Percentiles rank a stretch among this genome's conserved stretches.
Conservation (phyloP, 2,888 invertebrate species). For the Lasioglossum malachurum region DNA sequence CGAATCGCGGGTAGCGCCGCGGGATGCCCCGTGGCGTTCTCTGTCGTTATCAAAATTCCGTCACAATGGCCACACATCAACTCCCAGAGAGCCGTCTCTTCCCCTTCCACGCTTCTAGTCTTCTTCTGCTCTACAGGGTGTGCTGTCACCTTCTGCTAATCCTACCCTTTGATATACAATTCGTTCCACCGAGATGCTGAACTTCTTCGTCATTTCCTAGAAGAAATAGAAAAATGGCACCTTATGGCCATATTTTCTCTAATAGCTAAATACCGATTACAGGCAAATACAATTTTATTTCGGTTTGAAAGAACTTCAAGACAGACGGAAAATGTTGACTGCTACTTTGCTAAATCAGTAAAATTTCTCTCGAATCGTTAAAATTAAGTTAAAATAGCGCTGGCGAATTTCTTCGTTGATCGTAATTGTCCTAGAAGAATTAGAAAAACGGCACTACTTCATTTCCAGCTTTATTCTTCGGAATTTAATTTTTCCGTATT, state of each 20-base stretch:
- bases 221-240: neutral
- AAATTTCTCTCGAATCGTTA: neutral
- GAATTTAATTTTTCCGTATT: neutral
- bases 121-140: constrained; percentile 45
- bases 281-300: neutral
- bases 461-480: neutral
- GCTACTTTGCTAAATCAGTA: neutral
- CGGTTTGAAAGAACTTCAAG: neutral
- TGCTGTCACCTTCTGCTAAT: constrained; percentile 2
- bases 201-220: neutral
- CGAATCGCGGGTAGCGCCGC: constrained; percentile 75
- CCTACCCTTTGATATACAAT: neutral
- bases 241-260: too few relatives aligned
- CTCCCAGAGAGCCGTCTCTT: constrained; percentile 55
- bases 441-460: neutral
- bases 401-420: too few relatives aligned
- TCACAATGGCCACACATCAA: constrained; percentile 80
- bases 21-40: constrained; percentile 78
- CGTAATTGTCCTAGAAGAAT: neutral
- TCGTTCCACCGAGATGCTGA: neutral
- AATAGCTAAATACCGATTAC: neutral
- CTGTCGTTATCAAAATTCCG: constrained; percentile 83
- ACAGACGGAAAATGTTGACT: neutral
- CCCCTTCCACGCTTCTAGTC: constrained; percentile 42
- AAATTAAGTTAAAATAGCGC: neutral